Percentiles rank a stretch among this genome's conserved stretches.
These are phyloP conservation scores for Patella pellucida DNA, from an alignment of 2,888 invertebrate species.

Conservation along the genomic window DNA sequence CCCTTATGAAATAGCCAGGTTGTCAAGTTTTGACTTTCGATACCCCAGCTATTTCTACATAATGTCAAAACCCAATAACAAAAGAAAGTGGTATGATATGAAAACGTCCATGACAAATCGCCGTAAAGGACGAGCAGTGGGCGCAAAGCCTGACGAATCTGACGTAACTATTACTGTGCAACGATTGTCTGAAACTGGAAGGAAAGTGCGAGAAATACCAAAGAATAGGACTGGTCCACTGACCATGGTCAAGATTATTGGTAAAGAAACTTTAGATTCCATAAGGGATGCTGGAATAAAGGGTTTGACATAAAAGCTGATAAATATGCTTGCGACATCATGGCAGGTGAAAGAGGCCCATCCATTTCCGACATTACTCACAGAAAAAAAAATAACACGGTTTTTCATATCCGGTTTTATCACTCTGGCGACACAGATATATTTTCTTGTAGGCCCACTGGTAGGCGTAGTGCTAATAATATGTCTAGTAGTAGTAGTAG, in stretches of 20 bases:
- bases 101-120: not conserved
- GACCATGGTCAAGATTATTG: not conserved
- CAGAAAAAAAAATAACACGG: not conserved
- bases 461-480: too few species aligned
- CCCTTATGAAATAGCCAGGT: too few species aligned
- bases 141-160: not conserved
- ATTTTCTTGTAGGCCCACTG: too few species aligned
- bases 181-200: not conserved
- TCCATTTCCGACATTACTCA: not conserved
- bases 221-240: not conserved
- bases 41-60: not conserved
- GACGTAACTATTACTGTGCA: not conserved
- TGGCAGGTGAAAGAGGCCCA: not conserved
- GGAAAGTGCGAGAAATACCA: slow-evolving; percentile 1
- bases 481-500: too few species aligned
- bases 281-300: not conserved
- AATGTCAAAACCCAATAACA: not conserved
- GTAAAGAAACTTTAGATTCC: not conserved
- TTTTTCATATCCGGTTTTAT: not conserved
- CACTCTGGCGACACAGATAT: not conserved
- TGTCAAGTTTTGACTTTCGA: too few species aligned
- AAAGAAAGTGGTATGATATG: not conserved
- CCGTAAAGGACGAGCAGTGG: not conserved
- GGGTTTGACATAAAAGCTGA: not conserved
- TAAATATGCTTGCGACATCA: not conserved